A percentile compares a stretch with the other conserved stretches of the same genome.
Evolutionary conservation across 2,113 vertebrate species (phyloP).

Genomic region (Myocastor coypus): DNA sequence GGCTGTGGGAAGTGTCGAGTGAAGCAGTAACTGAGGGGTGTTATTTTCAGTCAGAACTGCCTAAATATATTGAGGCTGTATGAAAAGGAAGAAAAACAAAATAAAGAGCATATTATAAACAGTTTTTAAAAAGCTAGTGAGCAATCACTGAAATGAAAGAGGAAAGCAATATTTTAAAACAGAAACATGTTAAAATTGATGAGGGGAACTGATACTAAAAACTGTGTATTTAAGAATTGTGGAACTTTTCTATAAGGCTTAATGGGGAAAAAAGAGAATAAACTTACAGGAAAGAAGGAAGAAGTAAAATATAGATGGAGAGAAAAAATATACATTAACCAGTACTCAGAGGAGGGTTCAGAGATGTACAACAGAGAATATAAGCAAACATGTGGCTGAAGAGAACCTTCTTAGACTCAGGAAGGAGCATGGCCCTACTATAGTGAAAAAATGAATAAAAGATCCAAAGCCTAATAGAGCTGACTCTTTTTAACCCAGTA

Average conservation of each 20-base stretch:
- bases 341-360: background rate
- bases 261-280: background rate
- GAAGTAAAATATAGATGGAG: background rate
- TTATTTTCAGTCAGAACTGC: background rate
- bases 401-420: background rate
- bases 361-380: background rate
- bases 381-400: background rate
- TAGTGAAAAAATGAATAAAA: background rate
- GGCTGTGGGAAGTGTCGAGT: background rate
- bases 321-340: background rate
- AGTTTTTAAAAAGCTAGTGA: background rate
- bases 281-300: background rate
- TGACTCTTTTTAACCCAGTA: background rate
- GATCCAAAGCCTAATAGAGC: background rate
- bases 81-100: constrained; percentile 2
- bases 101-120: background rate
- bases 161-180: background rate
- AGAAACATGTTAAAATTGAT: background rate
- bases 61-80: background rate
- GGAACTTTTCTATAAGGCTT: background rate
- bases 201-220: background rate
- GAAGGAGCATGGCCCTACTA: background rate
- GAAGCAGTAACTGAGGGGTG: background rate
- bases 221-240: background rate
- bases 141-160: background rate